Evolutionary conservation across 2,113 vertebrate species (phyloP).

Genomic region (Leucosticte australis): DNA sequence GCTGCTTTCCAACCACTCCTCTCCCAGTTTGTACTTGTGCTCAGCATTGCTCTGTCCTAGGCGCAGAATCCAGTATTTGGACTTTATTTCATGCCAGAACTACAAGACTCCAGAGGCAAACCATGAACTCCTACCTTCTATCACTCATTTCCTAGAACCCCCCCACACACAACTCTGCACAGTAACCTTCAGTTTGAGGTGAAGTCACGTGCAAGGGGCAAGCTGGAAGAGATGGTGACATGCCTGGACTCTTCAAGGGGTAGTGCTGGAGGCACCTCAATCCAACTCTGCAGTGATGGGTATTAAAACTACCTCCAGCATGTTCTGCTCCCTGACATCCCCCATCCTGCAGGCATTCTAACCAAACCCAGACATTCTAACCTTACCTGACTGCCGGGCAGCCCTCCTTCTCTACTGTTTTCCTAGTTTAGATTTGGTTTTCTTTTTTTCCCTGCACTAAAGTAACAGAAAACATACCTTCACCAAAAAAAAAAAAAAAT

Average conservation of each 20-base stretch:
- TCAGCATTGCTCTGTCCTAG: rapidly evolving
- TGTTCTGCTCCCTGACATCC: neutral
- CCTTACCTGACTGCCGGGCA: neutral
- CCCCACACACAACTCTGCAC: rapidly evolving
- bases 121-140: neutral
- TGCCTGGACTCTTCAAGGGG: neutral
- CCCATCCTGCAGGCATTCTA: neutral
- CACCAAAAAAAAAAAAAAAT: neutral
- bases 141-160: neutral
- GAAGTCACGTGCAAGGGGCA: rapidly evolving
- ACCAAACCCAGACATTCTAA: neutral
- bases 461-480: neutral
- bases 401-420: neutral
- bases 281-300: neutral
- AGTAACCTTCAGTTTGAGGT: neutral
- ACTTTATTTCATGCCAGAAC: neutral
- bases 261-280: neutral
- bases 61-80: neutral
- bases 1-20: neutral
- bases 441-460: neutral
- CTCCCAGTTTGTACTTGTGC: rapidly evolving
- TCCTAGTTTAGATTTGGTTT: neutral
- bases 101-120: neutral
- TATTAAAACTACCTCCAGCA: neutral
- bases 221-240: neutral